These are phyloP conservation scores for Hymenopus coronatus DNA, from an alignment of 2,888 invertebrate species.

Conservation along the genomic window DNA sequence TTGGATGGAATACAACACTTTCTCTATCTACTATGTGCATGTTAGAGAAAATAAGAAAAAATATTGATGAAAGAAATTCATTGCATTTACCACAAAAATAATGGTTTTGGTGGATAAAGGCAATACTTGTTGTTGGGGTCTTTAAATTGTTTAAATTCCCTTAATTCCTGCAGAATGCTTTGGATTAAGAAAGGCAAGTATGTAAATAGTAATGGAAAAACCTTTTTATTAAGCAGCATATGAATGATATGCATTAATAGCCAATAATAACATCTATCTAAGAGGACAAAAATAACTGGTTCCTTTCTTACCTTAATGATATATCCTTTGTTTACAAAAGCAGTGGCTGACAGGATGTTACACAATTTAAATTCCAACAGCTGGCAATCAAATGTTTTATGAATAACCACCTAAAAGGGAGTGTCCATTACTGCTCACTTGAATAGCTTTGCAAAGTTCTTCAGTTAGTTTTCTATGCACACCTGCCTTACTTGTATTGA, in stretches of 20 bases:
- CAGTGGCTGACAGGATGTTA: not conserved
- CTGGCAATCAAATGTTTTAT: not conserved
- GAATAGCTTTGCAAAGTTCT: not conserved
- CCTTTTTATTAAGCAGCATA: not conserved
- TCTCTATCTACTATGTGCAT: too few relatives aligned
- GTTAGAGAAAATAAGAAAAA: too few relatives aligned
- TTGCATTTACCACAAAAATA: not conserved
- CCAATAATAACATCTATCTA: not conserved
- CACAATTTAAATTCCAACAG: not conserved
- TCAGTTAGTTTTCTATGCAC: not conserved
- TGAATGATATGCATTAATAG: not conserved
- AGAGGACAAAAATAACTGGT: not conserved
- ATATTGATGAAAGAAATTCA: not conserved
- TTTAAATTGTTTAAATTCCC: not conserved
- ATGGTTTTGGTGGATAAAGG: not conserved
- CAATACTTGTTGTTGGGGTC: too few relatives aligned
- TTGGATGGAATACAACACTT: too few relatives aligned
- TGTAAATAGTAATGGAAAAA: too few relatives aligned
- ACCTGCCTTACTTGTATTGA: constrained; percentile 2
- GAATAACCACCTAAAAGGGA: not conserved
- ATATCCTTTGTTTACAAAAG: not conserved
- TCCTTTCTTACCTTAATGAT: not conserved
- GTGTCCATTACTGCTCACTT: not conserved
- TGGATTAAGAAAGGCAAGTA: too few relatives aligned
- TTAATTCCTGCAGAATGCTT: not conserved